phyloP scores from a whole-genome alignment of 2,113 vertebrate genomes.

The Callospermophilus lateralis region DNA sequence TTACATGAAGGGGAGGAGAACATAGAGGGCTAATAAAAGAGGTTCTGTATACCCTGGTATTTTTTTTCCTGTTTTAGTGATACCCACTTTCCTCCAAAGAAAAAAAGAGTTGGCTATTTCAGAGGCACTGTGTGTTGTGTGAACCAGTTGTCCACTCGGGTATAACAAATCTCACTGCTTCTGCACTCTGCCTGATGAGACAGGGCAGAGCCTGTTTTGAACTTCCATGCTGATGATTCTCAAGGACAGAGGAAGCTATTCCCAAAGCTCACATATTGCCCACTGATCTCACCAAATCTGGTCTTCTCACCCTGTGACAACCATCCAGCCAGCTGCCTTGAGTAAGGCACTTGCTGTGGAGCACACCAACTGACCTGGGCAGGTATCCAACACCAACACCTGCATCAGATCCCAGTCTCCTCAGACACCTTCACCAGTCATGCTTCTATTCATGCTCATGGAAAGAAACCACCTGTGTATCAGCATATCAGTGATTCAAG shows the following conservation, averaged over 20 bases:
- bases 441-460: background rate
- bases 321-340: background rate
- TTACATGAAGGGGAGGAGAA: background rate
- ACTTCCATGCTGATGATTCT: background rate
- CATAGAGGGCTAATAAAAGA: slow-evolving; percentile 3
- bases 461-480: background rate
- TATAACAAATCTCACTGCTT: slow-evolving; percentile 9
- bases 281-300: background rate
- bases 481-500: background rate
- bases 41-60: background rate
- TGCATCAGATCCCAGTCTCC: background rate
- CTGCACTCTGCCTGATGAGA: slow-evolving; percentile 2
- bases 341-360: too few relatives aligned
- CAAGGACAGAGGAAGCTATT: background rate
- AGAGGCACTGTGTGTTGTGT: background rate
- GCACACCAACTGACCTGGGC: too few relatives aligned
- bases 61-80: background rate
- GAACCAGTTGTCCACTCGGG: slow-evolving; percentile 63
- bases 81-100: background rate
- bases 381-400: background rate
- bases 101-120: slow-evolving; percentile 15
- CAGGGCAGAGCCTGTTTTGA: background rate
- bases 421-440: background rate
- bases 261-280: background rate
- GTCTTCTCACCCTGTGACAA: background rate